Base-by-base conservation (phyloP, 2,113 vertebrate species). In the Albula glossodonta region DNA sequence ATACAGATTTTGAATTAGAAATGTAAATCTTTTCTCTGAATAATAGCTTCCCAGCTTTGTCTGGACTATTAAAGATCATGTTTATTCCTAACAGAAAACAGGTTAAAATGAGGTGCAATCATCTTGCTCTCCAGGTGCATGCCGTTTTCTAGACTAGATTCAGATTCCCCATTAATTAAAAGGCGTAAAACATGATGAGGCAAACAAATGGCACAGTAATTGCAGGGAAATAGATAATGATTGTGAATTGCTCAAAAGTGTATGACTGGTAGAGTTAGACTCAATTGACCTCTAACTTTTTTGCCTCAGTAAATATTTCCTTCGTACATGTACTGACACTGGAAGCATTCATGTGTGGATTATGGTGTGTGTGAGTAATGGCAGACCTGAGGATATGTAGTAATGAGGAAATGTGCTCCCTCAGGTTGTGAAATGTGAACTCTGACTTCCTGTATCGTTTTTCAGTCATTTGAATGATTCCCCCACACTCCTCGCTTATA, bases 151-250 rank as follows among this genome's bases (percentile, higher is more conserved):
- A 70, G 19, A 70, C n/a, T 22, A 74, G 5, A 74, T 74, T 91
- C 51, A 85, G 89, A 81, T 88, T 90, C 86, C 85, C 81, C 31
- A 63, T 83, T 78, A 78, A 88, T 88, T 90, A 86, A 6, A 17
- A 51, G 83, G 74, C 9, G 11, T 25, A 81, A 80, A 80, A 66
- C 74, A 81, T 52, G 86, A 91, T 87, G 84, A 86, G 60, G 81
- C 80, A 74, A 83, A 85, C 88, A 77, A 82, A 86, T 31, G 74
- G 84, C 53, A 87, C 77, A 41, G 90, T 90, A 85, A 92, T 92
- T 91, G 82, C 86, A 84, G 70, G 87, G 89, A 91, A 91, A 92
- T 87, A 5, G 74, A 90, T 88, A 78, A 83, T 80, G 17, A 83
- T 3, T 70, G 70, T 57, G 25, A 51, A 82, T 31, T 49, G 15